These are phyloP conservation scores for Phylloscopus trochilus DNA, from an alignment of 2,113 vertebrate genomes.

Conservation along the genomic window DNA sequence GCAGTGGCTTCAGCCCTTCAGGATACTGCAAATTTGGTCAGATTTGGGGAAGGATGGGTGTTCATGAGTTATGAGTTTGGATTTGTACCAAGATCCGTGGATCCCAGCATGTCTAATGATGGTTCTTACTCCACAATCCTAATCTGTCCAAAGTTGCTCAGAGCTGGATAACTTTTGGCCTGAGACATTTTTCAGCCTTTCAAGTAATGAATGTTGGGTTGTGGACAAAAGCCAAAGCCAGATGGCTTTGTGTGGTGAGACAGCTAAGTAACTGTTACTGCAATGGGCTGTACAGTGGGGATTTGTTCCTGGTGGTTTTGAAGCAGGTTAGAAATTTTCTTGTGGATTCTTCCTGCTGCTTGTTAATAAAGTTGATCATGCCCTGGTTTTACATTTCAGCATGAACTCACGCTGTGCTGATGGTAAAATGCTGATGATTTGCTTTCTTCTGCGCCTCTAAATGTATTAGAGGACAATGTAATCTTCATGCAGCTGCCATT, in stretches of 20 bases:
- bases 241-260: neutral
- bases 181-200: constrained; percentile 4
- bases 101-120: neutral
- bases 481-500: neutral
- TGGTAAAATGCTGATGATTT: neutral
- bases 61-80: neutral
- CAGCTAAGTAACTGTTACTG: neutral
- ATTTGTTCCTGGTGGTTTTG: neutral
- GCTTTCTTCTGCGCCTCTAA: neutral
- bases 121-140: neutral
- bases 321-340: constrained; percentile 21
- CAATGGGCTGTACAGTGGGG: neutral
- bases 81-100: neutral
- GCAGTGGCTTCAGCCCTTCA: neutral
- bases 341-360: neutral
- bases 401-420: neutral
- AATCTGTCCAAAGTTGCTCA: neutral
- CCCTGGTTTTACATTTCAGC: neutral
- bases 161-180: neutral
- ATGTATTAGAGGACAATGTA: neutral
- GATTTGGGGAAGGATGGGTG: neutral
- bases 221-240: constrained; percentile 32
- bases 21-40: neutral
- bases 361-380: neutral
- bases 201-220: neutral